Evolutionary conservation across 2,888 invertebrate species (phyloP), one percentile per base, ranked within the genome.

Genomic region (Eristalis arbustorum): DNA sequence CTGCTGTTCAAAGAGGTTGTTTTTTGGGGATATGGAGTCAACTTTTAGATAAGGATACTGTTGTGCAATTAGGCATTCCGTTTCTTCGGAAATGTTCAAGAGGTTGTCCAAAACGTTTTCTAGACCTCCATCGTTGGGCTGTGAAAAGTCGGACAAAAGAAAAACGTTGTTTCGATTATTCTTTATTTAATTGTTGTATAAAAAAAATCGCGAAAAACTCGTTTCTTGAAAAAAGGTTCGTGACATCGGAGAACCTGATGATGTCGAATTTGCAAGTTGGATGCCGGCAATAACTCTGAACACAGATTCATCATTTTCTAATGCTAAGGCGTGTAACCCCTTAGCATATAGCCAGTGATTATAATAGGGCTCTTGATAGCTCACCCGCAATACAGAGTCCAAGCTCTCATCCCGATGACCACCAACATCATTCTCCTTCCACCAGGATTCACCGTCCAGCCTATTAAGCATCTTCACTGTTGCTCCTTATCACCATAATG

Each of bases 71-170:
- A 78, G 59, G 22, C 25, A 73, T 42, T 83, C 83, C 28, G 78
- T 68, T 74, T 83, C 83, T 59, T 83, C 83, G 10, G 83, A 83
- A 13, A 83, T 83, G 25, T 78, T 78, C 11, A 83, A 37, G 5
- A 83, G 63, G 18, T 83, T 69, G 13, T 83, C 83, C 11, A 83
- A 69, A 18, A 83, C 69, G n/a, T 83, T 83, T 23, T 69, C 68
- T n/a, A 83, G 22, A 11, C 42, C 40, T 3, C 42, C 59, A 5
- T 78, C 59, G 63, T 78, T 31, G 6, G 18, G 66, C 82, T 82
- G 62, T 34, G 13, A 10, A 68, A 34, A 14, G n/a, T 10, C 23
- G 11, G 14, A 57, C 13, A 22, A 57, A n/a, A 68, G 25, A 68
- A 14, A n/a, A 14, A n/a, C n/a, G n/a, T n/a, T n/a, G n/a, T n/a